These are phyloP conservation scores for Diarsia dahlii DNA, from an alignment of 2,888 invertebrate species.

Conservation along the genomic window DNA sequence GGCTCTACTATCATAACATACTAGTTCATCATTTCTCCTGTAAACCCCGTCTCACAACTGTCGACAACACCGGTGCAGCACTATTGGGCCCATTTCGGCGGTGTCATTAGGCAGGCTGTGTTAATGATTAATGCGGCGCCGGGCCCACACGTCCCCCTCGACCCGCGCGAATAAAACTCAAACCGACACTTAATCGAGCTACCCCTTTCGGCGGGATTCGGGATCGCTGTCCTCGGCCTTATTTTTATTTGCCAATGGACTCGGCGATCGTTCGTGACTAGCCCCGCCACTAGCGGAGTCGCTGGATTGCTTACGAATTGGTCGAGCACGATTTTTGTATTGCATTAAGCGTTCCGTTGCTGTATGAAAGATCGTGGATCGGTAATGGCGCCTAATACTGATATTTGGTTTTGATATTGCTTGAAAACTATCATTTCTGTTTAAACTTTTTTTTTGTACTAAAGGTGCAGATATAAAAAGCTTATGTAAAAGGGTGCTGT, in stretches of 20 bases:
- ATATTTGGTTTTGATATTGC: conserved; percentile 43
- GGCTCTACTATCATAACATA: background rate
- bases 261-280: conserved; percentile 74
- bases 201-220: conserved; percentile 89
- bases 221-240: conserved; percentile 81
- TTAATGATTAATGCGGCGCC: conserved; percentile 91
- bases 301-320: conserved; percentile 78
- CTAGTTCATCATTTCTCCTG: conserved; percentile 18
- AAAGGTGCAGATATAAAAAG: background rate
- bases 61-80: conserved; percentile 72
- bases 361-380: conserved; percentile 65
- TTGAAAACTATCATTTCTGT: conserved; percentile 25
- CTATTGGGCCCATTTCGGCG: conserved; percentile 86
- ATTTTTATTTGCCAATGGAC: conserved; percentile 81
- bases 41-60: conserved; percentile 52
- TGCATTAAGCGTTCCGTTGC: conserved; percentile 74
- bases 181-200: conserved; percentile 89
- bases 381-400: conserved; percentile 48
- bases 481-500: conserved; percentile 40
- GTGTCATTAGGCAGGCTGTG: conserved; percentile 90
- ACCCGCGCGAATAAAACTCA: conserved; percentile 86
- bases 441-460: conserved; percentile 1
- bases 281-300: conserved; percentile 72
- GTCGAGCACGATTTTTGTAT: conserved; percentile 80
- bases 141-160: conserved; percentile 80